Percentiles rank a stretch among this genome's conserved stretches.
Evolutionary conservation across 2,113 vertebrate genomes (phyloP).

Genomic region (Microcebus lehilahytsara): DNA sequence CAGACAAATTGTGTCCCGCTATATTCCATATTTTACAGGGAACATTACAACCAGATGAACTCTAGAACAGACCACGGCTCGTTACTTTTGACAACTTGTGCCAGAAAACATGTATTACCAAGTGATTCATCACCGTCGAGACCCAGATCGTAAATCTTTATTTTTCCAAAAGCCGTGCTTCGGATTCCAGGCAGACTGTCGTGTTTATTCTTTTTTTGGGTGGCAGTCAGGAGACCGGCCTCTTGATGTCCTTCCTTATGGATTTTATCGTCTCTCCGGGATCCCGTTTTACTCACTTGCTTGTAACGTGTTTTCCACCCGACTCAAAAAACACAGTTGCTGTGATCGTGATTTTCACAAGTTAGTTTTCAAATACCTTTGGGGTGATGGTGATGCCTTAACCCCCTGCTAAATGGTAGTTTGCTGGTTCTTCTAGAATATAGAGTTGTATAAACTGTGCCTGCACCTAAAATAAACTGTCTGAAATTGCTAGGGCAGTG

Average conservation of each 20-base stretch:
- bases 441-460: background rate
- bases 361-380: background rate
- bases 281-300: background rate
- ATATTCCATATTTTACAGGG: conserved; percentile 64
- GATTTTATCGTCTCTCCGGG: background rate
- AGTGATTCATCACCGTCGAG: conserved; percentile 70
- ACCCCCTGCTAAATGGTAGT: background rate
- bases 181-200: background rate
- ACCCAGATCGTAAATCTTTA: conserved; percentile 72
- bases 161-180: conserved; percentile 60
- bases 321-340: background rate
- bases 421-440: background rate
- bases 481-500: background rate
- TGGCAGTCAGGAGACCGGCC: background rate
- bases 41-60: conserved; percentile 56
- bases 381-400: background rate
- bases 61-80: conserved; percentile 57
- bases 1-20: conserved; percentile 57
- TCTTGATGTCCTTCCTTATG: background rate
- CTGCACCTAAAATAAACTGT: conserved; percentile 4
- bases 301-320: background rate
- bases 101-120: conserved; percentile 64
- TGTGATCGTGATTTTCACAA: background rate
- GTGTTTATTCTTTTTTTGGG: background rate
- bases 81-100: conserved; percentile 70